Conservation (phyloP, 2,113 vertebrate genomes). For the Lamprotornis superbus region DNA sequence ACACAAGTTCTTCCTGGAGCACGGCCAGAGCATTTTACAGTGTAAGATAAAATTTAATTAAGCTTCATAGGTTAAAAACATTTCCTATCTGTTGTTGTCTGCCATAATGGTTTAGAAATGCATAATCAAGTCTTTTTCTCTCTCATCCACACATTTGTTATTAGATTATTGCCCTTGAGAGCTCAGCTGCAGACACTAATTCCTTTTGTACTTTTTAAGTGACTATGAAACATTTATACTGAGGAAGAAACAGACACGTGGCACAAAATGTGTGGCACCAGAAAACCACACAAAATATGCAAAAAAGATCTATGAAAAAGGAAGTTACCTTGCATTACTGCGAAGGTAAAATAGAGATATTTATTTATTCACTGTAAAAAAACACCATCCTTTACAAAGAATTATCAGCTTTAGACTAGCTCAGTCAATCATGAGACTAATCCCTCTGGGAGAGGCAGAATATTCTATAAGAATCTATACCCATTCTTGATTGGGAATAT, state of each 20-base stretch:
- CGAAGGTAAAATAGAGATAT: neutral
- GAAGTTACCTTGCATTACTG: accelerated
- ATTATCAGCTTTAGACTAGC: neutral
- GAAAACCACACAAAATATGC: neutral
- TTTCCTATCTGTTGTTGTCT: neutral
- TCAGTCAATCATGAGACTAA: neutral
- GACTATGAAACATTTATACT: neutral
- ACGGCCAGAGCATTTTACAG: neutral
- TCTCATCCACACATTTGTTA: neutral
- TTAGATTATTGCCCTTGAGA: conserved; percentile 28
- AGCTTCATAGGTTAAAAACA: conserved; percentile 34
- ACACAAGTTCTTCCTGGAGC: neutral
- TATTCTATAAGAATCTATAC: neutral
- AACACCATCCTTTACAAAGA: neutral
- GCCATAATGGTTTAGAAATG: conserved; percentile 34
- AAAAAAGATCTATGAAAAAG: neutral
- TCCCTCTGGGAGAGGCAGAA: neutral
- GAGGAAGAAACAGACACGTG: neutral
- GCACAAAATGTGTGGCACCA: neutral
- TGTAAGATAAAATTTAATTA: conserved; percentile 52
- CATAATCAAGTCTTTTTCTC: conserved; percentile 23
- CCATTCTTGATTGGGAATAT: neutral
- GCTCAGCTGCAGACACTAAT: neutral
- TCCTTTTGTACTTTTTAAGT: neutral
- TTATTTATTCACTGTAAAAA: neutral